Base-by-base conservation (phyloP, 1,140 invertebrate genomes). In the Drosophila auraria region DNA sequence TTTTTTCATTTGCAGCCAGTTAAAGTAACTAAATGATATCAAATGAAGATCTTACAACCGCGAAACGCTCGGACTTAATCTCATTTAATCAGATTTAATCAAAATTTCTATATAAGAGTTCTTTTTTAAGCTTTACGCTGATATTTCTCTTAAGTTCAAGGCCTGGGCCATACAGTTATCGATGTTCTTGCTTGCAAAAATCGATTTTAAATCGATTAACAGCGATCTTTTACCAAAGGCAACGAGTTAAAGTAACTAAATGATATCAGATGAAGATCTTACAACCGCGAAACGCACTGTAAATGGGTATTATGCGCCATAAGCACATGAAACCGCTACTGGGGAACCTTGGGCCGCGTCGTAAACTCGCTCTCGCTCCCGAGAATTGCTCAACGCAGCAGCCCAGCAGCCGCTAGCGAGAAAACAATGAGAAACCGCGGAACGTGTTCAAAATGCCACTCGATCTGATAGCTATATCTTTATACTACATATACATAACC, bases 391-490 rank as follows among this genome's bases (percentile, higher is more conserved):
- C 66, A 66, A 73, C 20, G 23, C 58, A 59, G 53, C 60, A 47
- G 57, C 61, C 27, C 25, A 40, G 7, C 38, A 15, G 38, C 40
- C 70, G 58, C 78, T 56, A 74, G 63, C 49, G 20, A 63, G 20
- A 63, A 54, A 51, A 73, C 58, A 75, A 63, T 74, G 70, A n/a
- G 12, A 74, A 75, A 82, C 79, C 54, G 57, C 68, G 73, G 50
- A 87, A 86, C 83, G 79, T 86, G 83, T 79, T 86, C 47, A 75
- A 74, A 62, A 54, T 68, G 63, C 82, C 62, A 83, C 65, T 60
- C 64, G 72, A 83, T 83, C 81, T 69, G 82, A 83, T 83, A 65
- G 54, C 54, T 42, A 62, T 23, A n/a, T 40, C 51, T 20, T 44
- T 23, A 33, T 30, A 30, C 11, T 49, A 49, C 23, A 64, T 17